Evolutionary conservation across 1,140 invertebrate genomes (phyloP).

Genomic region (Polyergus mexicanus): DNA sequence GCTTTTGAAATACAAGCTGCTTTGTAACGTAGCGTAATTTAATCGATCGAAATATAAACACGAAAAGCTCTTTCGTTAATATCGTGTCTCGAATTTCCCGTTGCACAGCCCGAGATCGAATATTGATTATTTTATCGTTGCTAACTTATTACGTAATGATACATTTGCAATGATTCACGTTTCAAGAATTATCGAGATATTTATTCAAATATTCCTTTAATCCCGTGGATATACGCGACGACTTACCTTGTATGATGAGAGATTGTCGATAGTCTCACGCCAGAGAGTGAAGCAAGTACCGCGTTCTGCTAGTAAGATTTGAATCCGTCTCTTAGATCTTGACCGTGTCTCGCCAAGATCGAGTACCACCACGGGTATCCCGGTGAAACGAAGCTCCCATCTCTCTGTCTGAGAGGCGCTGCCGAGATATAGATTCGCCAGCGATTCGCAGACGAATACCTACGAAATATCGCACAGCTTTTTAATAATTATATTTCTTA

Average conservation of each 20-base stretch:
- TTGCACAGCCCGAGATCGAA: not conserved
- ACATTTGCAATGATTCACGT: not conserved
- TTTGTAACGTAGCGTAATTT: constrained; percentile 24
- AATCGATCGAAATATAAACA: constrained; percentile 40
- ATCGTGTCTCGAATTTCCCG: not conserved
- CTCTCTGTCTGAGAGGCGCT: constrained; percentile 87
- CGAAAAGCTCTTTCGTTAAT: not conserved
- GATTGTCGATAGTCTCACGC: constrained; percentile 93
- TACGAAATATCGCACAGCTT: constrained; percentile 76
- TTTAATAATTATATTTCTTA: not conserved
- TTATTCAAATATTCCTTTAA: not conserved
- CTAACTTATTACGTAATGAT: not conserved
- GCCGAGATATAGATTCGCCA: constrained; percentile 93
- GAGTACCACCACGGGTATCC: constrained; percentile 93
- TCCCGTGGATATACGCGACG: no score
- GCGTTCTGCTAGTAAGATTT: constrained; percentile 93
- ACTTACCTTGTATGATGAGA: constrained; percentile 88
- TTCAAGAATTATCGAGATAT: not conserved
- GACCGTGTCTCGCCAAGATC: constrained; percentile 92
- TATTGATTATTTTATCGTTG: not conserved
- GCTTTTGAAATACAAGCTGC: constrained; percentile 48
- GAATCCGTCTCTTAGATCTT: constrained; percentile 90
- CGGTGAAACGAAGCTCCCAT: constrained; percentile 93
- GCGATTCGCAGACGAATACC: constrained; percentile 92
- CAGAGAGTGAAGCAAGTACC: constrained; percentile 95